These are phyloP conservation scores for Acipenser transmontanus DNA, from an alignment of 2,797 vertebrate species.

Conservation along the genomic window DNA sequence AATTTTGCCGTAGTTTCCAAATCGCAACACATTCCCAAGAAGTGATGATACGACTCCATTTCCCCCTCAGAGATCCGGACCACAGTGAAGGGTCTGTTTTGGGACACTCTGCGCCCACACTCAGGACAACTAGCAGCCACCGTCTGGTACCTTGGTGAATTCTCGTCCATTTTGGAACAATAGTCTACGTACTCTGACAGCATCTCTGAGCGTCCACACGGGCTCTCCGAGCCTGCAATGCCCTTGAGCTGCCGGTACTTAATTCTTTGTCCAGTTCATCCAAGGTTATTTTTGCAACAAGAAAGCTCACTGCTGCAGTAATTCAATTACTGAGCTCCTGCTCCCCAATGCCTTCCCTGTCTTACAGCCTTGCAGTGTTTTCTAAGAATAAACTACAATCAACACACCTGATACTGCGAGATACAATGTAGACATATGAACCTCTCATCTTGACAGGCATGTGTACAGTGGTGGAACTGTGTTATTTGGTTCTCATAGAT, in stretches of 20 bases:
- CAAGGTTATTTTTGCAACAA: slow-evolving; percentile 46
- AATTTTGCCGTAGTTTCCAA: slow-evolving; percentile 43
- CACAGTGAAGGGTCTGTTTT: slow-evolving; percentile 51
- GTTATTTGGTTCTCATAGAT: too few relatives aligned
- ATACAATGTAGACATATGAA: too few relatives aligned
- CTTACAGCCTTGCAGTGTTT: too few relatives aligned
- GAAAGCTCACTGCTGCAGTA: slow-evolving; percentile 40
- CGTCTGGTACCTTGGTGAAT: slow-evolving; percentile 28
- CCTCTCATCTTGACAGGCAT: too few relatives aligned
- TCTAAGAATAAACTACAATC: too few relatives aligned
- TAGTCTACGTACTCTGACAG: slow-evolving; percentile 19
- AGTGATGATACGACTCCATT: slow-evolving; percentile 76
- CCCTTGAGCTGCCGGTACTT: slow-evolving; percentile 28
- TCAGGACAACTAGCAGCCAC: slow-evolving; percentile 47
- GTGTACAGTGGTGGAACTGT: too few relatives aligned
- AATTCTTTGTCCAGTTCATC: slow-evolving; percentile 52
- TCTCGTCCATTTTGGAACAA: slow-evolving; percentile 23
- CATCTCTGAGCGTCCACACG: slow-evolving; percentile 26
- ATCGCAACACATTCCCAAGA: slow-evolving; percentile 65
- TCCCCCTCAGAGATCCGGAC: slow-evolving; percentile 74
- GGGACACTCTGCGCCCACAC: slow-evolving; percentile 51
- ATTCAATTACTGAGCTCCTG: neutral
- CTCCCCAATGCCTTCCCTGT: too few relatives aligned
- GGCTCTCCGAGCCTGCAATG: neutral
- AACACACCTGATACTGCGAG: too few relatives aligned